phyloP scores from a whole-genome alignment of 2,888 invertebrate species.

The Hemithea aestivaria region DNA sequence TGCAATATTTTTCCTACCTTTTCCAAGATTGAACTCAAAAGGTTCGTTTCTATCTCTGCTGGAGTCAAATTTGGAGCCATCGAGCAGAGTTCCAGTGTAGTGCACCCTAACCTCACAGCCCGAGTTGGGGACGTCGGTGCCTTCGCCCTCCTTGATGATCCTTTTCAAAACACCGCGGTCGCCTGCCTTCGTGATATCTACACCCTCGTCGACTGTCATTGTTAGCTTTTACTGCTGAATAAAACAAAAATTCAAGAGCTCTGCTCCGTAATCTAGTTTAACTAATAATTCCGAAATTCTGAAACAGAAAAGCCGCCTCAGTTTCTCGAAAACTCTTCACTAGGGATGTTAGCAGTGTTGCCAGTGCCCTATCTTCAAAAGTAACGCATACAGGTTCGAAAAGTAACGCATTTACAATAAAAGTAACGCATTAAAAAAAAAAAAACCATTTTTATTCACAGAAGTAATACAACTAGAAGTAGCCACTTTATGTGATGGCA shows the following conservation, averaged over 20 bases:
- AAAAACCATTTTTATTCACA: no score
- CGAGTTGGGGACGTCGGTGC: constrained; percentile 83
- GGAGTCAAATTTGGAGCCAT: constrained; percentile 96
- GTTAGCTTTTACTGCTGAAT: constrained; percentile 1
- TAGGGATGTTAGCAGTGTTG: no score
- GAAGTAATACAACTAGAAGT: no score
- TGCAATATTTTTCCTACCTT: no score
- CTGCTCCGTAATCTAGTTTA: neutral
- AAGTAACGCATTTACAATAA: no score
- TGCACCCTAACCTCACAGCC: constrained; percentile 88
- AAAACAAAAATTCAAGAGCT: neutral
- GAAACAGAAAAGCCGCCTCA: no score
- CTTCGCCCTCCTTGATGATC: constrained; percentile 85
- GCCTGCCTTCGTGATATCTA: constrained; percentile 59
- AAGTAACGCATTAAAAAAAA: no score
- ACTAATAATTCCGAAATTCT: no score
- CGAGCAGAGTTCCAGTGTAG: constrained; percentile 92
- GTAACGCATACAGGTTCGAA: no score
- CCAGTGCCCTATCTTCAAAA: no score
- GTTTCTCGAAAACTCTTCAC: no score
- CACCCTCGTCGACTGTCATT: constrained; percentile 69
- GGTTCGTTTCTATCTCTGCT: constrained; percentile 90
- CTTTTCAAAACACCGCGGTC: constrained; percentile 90
- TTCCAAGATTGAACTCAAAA: constrained; percentile 92
- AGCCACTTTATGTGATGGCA: no score